Evolutionary conservation across 2,797 vertebrate species (phyloP).

Genomic region (Hybognathus amarus): DNA sequence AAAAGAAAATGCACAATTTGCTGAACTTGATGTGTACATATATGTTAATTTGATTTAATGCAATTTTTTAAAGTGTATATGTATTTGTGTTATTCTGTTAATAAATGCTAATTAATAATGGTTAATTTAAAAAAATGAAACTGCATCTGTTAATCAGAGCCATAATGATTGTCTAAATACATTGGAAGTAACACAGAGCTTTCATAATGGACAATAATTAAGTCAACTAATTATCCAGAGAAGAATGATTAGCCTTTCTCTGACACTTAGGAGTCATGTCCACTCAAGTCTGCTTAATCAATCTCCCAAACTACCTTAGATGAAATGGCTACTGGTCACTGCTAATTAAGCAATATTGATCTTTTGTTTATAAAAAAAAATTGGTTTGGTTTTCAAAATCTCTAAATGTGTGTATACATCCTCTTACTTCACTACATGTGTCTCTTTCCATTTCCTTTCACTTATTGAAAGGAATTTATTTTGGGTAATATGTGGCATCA

Average conservation of each 20-base stretch:
- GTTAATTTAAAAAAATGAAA: neutral
- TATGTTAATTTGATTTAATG: neutral
- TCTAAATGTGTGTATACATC: neutral
- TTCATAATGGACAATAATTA: constrained; percentile 60
- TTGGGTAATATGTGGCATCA: neutral
- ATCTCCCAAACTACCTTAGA: constrained; percentile 37
- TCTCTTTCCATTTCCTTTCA: neutral
- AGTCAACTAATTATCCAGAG: constrained; percentile 57
- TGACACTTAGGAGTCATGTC: constrained; percentile 36
- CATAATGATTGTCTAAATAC: constrained; percentile 40
- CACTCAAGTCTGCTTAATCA: constrained; percentile 49
- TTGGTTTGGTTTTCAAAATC: neutral
- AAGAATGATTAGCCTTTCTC: constrained; percentile 43
- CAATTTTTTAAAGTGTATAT: neutral
- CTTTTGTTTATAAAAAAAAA: neutral
- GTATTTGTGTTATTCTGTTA: neutral
- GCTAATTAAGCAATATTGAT: neutral
- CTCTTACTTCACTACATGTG: neutral
- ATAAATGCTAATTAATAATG: neutral
- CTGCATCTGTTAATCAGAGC: constrained; percentile 15
- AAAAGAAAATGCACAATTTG: neutral
- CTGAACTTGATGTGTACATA: neutral
- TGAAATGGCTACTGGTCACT: constrained; percentile 11
- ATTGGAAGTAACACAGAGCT: constrained; percentile 28
- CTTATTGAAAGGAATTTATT: neutral